A percentile compares a stretch with the other conserved stretches of the same genome.
phyloP scores from a whole-genome alignment of 2,888 invertebrate genomes.

The Alentia gelatinosa region DNA sequence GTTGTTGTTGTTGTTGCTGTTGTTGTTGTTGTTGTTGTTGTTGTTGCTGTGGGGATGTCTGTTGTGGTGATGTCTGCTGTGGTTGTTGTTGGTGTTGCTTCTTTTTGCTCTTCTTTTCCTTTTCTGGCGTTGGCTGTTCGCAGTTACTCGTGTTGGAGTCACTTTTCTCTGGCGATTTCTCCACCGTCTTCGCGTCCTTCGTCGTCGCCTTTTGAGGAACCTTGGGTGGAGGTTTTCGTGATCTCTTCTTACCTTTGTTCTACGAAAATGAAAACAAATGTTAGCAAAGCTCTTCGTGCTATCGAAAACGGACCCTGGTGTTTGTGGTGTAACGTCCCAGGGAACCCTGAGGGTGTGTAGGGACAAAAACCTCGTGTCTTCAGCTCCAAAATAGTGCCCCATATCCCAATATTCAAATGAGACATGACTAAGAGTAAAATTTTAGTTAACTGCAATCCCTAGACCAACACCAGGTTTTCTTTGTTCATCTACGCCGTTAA shows the following conservation, averaged over 20 bases:
- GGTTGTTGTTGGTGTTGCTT: too few relatives aligned
- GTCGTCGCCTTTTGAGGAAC: conserved; percentile 54
- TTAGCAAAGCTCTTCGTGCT: too few relatives aligned
- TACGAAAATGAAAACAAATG: background rate
- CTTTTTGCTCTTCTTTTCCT: conserved; percentile 60
- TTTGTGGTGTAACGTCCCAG: too few relatives aligned
- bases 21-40: conserved; percentile 32
- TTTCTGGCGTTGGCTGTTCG: conserved; percentile 57
- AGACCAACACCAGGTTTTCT: too few relatives aligned
- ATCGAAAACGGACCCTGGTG: too few relatives aligned
- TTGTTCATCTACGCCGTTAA: too few relatives aligned
- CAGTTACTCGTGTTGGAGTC: background rate
- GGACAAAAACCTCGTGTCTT: too few relatives aligned
- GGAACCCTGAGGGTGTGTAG: too few relatives aligned
- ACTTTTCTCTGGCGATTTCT: background rate
- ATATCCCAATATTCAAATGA: too few relatives aligned
- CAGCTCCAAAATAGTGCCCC: too few relatives aligned
- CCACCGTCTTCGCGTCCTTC: conserved; percentile 30
- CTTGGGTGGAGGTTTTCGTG: background rate
- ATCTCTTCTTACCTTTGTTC: conserved; percentile 29
- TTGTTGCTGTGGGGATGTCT: conserved; percentile 59
- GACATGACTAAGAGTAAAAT: too few relatives aligned
- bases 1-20: conserved; percentile 50
- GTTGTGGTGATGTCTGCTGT: conserved; percentile 62
- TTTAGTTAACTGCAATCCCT: too few relatives aligned